Evolutionary conservation across 2,113 vertebrate species (phyloP), one percentile per base, ranked within the genome.

Genomic region (Todiramphus chloris): DNA sequence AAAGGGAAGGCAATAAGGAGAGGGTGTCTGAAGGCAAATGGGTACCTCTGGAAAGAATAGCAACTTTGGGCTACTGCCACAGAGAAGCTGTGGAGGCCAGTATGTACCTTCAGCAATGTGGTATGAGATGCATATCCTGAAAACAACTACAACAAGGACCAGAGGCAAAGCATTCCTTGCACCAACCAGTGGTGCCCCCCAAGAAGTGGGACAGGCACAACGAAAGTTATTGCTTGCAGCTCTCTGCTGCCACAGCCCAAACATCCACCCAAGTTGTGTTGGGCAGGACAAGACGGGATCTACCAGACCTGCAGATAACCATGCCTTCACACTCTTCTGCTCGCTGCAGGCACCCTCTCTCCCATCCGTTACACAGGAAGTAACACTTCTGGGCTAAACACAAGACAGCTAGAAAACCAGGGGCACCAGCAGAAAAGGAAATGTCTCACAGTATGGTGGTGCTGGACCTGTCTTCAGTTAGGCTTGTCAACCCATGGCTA

Each of bases 401-500:
- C 20, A 44, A 76, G 6, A 20, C 58, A 50, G 25, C 39, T 13
- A 77, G 60, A 74, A 72, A 80, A 63, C 1, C 50, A 15, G 4
- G 13, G 13, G 20, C 69, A 53, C 10, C 0, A 2, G 8, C 1
- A 62, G 13, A 41, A 87, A 67, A 84, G 13, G 0, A 30, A 15
- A 8, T 10, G 5, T n/a, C 21, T 66, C 46, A 15, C 20, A 16
- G 30, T 10, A 35, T 0, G 0, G 20, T 24, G 25, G 11, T 82
- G 58, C 44, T 35, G 25, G 63, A 31, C 35, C 44, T 60, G 23
- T 37, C 72, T 48, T 70, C 24, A 43, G 25, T 35, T 5, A 44
- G 59, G 33, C 58, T 48, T n/a, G 56, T 25, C 43, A 55, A 37
- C 62, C 44, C 33, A 17, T 6, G 10, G 50, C 28, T 63, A 16